phyloP scores from a whole-genome alignment of 2,113 vertebrate species.

The Tupaia tana region DNA sequence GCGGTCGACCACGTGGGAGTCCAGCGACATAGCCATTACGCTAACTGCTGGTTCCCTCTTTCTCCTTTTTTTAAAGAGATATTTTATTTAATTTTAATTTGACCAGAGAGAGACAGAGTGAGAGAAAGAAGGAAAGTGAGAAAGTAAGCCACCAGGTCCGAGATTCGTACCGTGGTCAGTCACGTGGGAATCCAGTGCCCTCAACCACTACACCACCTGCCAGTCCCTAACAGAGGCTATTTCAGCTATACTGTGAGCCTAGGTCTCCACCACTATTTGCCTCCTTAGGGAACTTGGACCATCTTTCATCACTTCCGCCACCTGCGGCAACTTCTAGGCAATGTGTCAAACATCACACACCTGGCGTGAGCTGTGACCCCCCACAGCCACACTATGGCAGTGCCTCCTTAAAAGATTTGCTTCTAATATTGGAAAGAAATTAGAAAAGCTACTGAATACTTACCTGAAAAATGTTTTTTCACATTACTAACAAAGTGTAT shows the following conservation, averaged over 20 bases:
- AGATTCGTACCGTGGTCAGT: no score
- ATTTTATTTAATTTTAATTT: no score
- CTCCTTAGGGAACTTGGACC: neutral
- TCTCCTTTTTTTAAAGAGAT: no score
- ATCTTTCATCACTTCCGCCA: neutral
- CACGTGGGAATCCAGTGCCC: no score
- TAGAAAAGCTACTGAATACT: neutral
- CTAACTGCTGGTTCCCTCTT: no score
- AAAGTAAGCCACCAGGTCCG: no score
- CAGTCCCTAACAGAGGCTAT: no score
- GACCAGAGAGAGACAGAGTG: no score
- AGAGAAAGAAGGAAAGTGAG: no score
- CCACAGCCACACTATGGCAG: neutral
- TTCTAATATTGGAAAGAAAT: neutral
- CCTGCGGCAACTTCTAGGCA: neutral
- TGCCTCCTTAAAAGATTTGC: neutral
- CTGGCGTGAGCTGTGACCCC: neutral
- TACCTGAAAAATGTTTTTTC: neutral
- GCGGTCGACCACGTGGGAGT: no score
- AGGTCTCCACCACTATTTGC: fast-evolving
- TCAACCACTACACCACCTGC: no score
- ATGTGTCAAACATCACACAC: neutral
- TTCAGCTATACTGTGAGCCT: neutral
- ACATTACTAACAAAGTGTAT: neutral
- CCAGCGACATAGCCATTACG: no score